Conservation (phyloP, 2,888 invertebrate species). For the Sacculina carcini region DNA sequence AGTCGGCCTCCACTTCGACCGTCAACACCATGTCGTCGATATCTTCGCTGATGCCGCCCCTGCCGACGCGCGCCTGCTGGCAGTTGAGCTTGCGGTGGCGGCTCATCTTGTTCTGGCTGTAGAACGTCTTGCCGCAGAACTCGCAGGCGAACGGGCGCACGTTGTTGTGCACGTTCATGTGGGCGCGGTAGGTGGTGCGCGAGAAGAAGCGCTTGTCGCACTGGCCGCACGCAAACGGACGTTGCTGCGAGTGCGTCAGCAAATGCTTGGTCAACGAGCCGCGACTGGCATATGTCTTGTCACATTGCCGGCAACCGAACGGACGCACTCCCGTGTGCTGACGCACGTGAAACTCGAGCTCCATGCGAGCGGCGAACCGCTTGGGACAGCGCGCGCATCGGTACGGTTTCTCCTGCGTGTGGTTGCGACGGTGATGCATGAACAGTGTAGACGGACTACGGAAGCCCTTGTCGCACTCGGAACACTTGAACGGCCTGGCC, state of each 20-base stretch:
- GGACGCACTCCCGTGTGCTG: constrained; percentile 2
- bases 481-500: not conserved
- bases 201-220: not conserved
- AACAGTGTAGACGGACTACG: not conserved
- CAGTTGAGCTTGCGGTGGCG: not conserved
- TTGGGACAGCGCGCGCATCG: not conserved
- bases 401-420: not conserved
- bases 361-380: not conserved
- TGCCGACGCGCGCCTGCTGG: not conserved
- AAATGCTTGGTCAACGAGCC: not conserved
- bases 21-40: not conserved
- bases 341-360: not conserved
- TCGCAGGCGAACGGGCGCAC: not conserved
- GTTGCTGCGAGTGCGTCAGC: not conserved
- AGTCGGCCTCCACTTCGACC: too few relatives aligned
- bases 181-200: not conserved
- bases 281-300: not conserved
- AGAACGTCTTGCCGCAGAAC: not conserved
- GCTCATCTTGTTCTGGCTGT: not conserved
- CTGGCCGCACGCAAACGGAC: not conserved
- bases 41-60: not conserved
- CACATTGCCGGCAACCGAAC: not conserved
- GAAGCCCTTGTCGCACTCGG: not conserved
- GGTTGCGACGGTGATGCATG: not conserved
- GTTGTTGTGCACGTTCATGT: not conserved